Evolutionary conservation across 2,888 invertebrate genomes (phyloP), one percentile per base, ranked within the genome.

Genomic region (Psylliodes chrysocephalus): DNA sequence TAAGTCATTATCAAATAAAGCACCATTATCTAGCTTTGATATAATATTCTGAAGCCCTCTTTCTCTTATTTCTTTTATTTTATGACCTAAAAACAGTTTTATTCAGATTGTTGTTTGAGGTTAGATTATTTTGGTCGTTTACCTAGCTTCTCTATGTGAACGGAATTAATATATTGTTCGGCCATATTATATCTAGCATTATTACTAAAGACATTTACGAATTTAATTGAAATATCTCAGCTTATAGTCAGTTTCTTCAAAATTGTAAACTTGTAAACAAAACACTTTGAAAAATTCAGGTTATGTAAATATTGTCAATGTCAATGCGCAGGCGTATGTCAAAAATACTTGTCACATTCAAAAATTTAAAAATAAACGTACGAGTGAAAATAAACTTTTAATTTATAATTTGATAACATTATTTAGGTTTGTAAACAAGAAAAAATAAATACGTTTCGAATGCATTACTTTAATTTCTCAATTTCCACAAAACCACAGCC

Each of bases 1-100:
- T 54, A 89, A 77, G 73, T 89, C 88, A 74, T 88, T 88, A 59
- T 88, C 86, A 53, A 87, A 82, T 56, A 85, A 81, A 82, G 88
- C 87, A 15, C 89, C 90, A 67, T 87, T 81, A 61, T 86, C 85
- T n/a, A 90, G 80, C 78, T 91, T 91, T 0, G 88, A 86, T 68
- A 85, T 68, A 14, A 83, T 77, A 60, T 80, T 81, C 46, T 76
- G 64, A 42, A 83, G 71, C 3, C 82, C 82, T 60, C 83, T 73
- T 76, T 82, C 79, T 38, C 83, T 71, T 30, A 83, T 82, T 80
- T 83, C 83, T 69, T 73, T 73, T 54, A 83, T 76, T 72, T 78
- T 77, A 68, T 83, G 83, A 5, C 79, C 83, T 82, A 66, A 60
- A 69, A 72, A 47, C 19, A 33, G n/a, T n/a, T n/a, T n/a, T n/a